phyloP scores from a whole-genome alignment of 2,797 vertebrate species.

The Coreius guichenoti region DNA sequence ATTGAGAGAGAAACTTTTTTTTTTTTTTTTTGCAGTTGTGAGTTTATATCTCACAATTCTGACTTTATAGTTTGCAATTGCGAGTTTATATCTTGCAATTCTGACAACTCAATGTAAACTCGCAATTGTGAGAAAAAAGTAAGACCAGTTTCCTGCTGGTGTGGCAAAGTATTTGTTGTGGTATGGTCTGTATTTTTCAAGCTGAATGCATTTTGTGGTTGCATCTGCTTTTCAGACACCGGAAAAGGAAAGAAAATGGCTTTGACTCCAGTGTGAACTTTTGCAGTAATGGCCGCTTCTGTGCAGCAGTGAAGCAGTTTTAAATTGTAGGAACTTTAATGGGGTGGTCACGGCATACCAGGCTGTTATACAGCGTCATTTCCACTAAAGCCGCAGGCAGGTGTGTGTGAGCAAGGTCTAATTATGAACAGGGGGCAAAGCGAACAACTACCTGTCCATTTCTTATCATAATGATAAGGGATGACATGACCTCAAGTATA shows the following conservation, averaged over 20 bases:
- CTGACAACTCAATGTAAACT: neutral
- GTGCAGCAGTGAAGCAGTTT: slow-evolving; percentile 22
- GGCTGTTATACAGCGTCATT: neutral
- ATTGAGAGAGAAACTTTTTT: no score
- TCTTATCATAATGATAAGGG: slow-evolving; percentile 22
- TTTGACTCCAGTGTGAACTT: slow-evolving; percentile 37
- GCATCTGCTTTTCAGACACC: slow-evolving; percentile 1
- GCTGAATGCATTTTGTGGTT: slow-evolving; percentile 18
- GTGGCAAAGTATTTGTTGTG: slow-evolving; percentile 2
- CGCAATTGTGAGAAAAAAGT: neutral
- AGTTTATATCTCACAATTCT: no score
- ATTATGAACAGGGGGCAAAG: slow-evolving; percentile 18
- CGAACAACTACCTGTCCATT: slow-evolving; percentile 26
- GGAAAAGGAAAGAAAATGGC: slow-evolving; percentile 13
- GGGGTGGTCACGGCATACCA: slow-evolving; percentile 26
- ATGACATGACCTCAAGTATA: slow-evolving; percentile 21
- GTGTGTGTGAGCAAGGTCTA: slow-evolving; percentile 27
- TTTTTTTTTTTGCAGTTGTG: no score
- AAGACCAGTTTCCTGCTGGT: slow-evolving; percentile 14
- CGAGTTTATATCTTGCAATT: neutral
- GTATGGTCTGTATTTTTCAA: slow-evolving; percentile 15
- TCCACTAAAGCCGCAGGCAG: slow-evolving; percentile 54
- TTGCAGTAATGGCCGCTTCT: slow-evolving; percentile 4
- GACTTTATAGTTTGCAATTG: no score
- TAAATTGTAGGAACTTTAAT: slow-evolving; percentile 48